Conservation (phyloP, 2,113 vertebrate species). For the Hippocampus guttulatus region DNA sequence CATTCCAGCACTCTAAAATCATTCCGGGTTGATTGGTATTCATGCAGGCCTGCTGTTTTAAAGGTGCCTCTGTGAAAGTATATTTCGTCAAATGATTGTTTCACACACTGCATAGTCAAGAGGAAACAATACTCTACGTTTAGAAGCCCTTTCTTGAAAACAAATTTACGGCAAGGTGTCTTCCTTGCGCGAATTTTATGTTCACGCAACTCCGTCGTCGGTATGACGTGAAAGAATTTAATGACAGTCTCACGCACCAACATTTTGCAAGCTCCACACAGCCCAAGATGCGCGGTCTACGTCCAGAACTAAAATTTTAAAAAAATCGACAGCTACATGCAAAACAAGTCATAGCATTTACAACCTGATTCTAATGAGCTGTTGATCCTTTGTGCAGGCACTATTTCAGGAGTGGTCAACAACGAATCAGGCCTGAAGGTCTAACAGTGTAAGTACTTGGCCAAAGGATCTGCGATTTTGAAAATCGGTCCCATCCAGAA, state of each 20-base stretch:
- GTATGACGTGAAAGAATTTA: slow-evolving; percentile 19
- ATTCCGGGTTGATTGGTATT: slow-evolving; percentile 42
- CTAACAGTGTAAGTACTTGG: too few species aligned
- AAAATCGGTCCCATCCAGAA: not conserved
- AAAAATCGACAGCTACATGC: too few species aligned
- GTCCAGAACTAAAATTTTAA: too few species aligned
- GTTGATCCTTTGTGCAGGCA: too few species aligned
- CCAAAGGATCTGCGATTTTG: too few species aligned
- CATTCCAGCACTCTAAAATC: slow-evolving; percentile 25
- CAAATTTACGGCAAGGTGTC: slow-evolving; percentile 30
- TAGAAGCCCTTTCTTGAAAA: slow-evolving; percentile 14
- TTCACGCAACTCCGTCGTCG: slow-evolving; percentile 9
- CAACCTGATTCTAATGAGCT: too few species aligned
- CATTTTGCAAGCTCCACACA: slow-evolving; percentile 25
- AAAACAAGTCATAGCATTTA: too few species aligned
- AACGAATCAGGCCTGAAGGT: too few species aligned
- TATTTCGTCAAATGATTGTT: slow-evolving; percentile 25
- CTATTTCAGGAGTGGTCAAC: too few species aligned
- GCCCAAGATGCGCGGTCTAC: slow-evolving; percentile 8
- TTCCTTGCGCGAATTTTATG: slow-evolving; percentile 13
- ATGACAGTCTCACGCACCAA: slow-evolving; percentile 19
- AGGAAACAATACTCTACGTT: slow-evolving; percentile 22
- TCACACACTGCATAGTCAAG: slow-evolving; percentile 14
- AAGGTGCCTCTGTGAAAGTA: slow-evolving; percentile 10
- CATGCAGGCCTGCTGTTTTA: slow-evolving; percentile 17